Evolutionary conservation across 2,797 vertebrate species (phyloP), one percentile per base, ranked within the genome.

Genomic region (Valencia hispanica): DNA sequence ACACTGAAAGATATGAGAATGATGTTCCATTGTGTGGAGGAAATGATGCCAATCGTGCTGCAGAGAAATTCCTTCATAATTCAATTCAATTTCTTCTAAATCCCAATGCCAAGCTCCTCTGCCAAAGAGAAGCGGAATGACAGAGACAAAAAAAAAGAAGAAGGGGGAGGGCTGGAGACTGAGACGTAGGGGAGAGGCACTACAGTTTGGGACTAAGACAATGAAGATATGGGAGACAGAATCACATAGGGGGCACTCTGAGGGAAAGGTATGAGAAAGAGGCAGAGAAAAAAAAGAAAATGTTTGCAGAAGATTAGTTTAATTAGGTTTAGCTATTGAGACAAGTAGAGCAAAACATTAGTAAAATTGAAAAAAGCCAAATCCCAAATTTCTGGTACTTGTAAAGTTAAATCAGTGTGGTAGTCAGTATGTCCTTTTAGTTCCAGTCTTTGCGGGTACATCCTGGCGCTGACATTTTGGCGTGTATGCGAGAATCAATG

Each of bases 51-150:
- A 96, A 95, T 95, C 94, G 92, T 90, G 84, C 92, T 93, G 93
- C 92, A 71, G 94, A 94, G 93, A 94, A 94, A 95, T 94, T 95
- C 94, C 94, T 95, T 94, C 94, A 95, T 95, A 96, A 96, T 96
- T 96, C 94, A 96, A 94, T 95, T 96, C 95, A 93, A 95, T 96
- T 94, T 95, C 93, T 90, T 90, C 93, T 93, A 94, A 95, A 96
- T 95, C 95, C 94, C 95, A 92, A 92, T 92, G 93, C 94, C 92
- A 88, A 91, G 91, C 90, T 88, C 90, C 90, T 84, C 89, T 91
- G 92, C 90, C 91, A 93, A 90, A 84, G 84, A 91, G 90, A 88
- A 75, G 90, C 88, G 79, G 86, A 78, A 84, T 83, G 84, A 89
- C 88, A 86, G 93, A 91, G 90, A 91, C 89, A 91, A 88, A 91